Base-by-base conservation (phyloP, 2,888 invertebrate species). In the Eucera pruinosa region DNA sequence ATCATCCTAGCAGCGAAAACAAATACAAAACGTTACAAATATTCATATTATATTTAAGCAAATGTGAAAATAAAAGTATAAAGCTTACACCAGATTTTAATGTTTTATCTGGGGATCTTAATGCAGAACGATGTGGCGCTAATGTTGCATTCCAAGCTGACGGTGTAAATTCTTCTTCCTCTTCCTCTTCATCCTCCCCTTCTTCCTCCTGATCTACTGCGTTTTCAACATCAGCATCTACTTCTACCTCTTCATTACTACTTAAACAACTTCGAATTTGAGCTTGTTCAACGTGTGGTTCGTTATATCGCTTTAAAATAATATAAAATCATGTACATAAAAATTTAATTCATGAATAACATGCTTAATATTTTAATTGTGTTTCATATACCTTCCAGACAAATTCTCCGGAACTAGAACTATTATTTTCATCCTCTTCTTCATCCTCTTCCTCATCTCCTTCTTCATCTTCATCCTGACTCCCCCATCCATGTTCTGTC, bases 91-190 rank as follows among this genome's bases (percentile, higher is more conserved):
- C 88, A 71, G 91, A 88, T 82, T 92, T 92, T 57, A 89, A 62
- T 30, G 92, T 93, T 88, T 94, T 94, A 71, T 95, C 94, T 0
- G 95, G 95, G 62, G 94, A 95, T 77, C 94, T 93, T 20, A 97
- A 92, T 18, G 96, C 95, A 30, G 96, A 96, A 92, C 96, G 95
- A 60, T 94, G 93, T n/a, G 97, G 97, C 1, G 94, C 95, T 20
- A 96, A 95, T 87, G 95, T 94, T 85, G 96, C 95, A 92, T 97
- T 95, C 97, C 97, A 97, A 76, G 96, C 96, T 3, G 96, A 96
- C 6, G 96, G 96, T 71, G 96, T 95, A 91, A 96, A 96, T 86
- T 95, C 95, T 41, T 94, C 93, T 64, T 94, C 93, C 89, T 95
- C 96, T 66, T 95, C 95, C 87, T 95, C 95, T 80, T 95, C 95